These are phyloP conservation scores for Eupelmus urozonus DNA, from an alignment of 2,888 invertebrate genomes.

Conservation along the genomic window DNA sequence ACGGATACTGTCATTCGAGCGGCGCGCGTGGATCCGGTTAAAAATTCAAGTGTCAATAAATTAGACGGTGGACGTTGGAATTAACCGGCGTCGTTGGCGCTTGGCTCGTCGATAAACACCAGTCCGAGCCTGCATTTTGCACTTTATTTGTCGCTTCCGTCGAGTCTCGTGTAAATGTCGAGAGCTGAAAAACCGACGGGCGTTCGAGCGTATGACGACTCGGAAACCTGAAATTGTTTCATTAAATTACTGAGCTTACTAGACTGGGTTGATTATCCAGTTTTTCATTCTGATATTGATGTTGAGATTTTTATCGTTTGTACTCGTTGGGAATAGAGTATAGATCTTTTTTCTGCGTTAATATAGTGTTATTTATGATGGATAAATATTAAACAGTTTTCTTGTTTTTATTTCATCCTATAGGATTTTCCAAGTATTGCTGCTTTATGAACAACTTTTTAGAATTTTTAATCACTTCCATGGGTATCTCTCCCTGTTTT, in stretches of 20 bases:
- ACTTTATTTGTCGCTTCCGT: constrained; percentile 8
- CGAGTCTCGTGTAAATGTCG: constrained; percentile 33
- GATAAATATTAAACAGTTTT: no score
- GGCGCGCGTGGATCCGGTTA: constrained; percentile 11
- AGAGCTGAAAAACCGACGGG: neutral
- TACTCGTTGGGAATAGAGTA: no score
- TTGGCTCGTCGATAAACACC: constrained; percentile 19
- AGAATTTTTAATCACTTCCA: no score
- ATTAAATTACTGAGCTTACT: constrained; percentile 16
- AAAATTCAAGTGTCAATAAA: constrained; percentile 57
- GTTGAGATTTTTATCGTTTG: no score
- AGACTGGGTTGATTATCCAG: neutral
- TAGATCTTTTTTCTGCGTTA: no score
- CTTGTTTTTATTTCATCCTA: no score
- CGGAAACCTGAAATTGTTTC: constrained; percentile 6
- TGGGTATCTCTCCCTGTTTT: no score
- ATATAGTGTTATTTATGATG: no score
- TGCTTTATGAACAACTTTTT: no score
- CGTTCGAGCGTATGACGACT: no score
- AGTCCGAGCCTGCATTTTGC: constrained; percentile 1
- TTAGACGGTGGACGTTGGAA: constrained; percentile 40
- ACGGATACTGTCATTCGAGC: constrained; percentile 35
- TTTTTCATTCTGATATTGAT: no score
- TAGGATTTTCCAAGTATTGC: no score
- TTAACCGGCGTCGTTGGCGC: constrained; percentile 27